Base-by-base conservation (phyloP, 2,888 invertebrate species). In the Caenorhabditis sinica region DNA sequence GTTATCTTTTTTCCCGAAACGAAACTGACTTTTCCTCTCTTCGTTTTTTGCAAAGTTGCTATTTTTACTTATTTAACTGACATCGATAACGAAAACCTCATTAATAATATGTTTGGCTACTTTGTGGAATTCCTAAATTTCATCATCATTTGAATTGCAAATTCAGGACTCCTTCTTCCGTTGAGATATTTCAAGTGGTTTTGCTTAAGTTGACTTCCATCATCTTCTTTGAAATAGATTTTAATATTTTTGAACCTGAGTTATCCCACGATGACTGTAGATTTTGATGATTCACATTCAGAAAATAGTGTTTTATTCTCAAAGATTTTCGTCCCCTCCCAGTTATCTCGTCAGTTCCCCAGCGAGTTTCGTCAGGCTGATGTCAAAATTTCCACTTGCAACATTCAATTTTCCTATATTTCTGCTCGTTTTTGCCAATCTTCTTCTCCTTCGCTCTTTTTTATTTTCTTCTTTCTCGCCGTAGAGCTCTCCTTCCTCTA, bases 361-460 rank as follows among this genome's bases (percentile, higher is more conserved):
- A 56, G 28, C 53, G 23, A 65, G 13, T 60, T 71, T 71, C 71
- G 40, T 71, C 63, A 65, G 28, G 9, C 56, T 75, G 65, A 61
- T 49, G 61, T 33, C 40, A 20, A 33, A 28, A 51, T 63, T 66
- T 11, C 11, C n/a, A 49, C 30, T 45, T 43, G 80, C 56, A 80
- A 80, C 65, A 80, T 58, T 72, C 65, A 66, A 36, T 43, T 65
- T 65, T 61, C 60, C 51, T 40, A 33, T 11, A 36, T 60, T 4
- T 49, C 20, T 45, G 17, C 45, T n/a, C 20, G n/a, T n/a, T n/a
- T 33, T 58, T 60, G 30, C 69, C 69, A 60, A 36, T 61, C 77
- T 72, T 65, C 72, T 49, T 61, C 77, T 72, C 58, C 72, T 49
- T 28, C 77, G 53, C 69, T 40, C 43, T n/a, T 23, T 43, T 56